Percentiles rank a stretch among this genome's conserved stretches.
phyloP scores from a whole-genome alignment of 2,888 invertebrate genomes.

The Ichneumon xanthorius region DNA sequence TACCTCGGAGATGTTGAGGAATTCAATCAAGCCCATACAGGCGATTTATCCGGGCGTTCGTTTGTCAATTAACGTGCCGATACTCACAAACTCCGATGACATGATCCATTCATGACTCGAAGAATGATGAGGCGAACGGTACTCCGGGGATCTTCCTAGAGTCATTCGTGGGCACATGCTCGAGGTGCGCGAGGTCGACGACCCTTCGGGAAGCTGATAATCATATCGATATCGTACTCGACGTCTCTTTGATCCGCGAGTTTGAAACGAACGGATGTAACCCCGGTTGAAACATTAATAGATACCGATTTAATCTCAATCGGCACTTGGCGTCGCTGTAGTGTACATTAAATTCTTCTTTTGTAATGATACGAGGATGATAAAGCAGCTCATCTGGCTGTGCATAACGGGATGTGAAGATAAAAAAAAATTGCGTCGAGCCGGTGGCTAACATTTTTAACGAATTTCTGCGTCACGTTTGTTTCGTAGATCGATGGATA shows the following conservation, averaged over 20 bases:
- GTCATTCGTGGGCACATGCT: slow-evolving; percentile 5
- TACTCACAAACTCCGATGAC: slow-evolving; percentile 7
- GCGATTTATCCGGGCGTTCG: neutral
- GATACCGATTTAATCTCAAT: neutral
- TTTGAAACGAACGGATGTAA: slow-evolving; percentile 32
- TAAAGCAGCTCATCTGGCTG: neutral
- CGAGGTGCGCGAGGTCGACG: slow-evolving; percentile 39
- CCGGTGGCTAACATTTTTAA: too few species aligned
- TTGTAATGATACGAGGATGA: neutral
- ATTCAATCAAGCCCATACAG: too few species aligned
- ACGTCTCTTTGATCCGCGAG: slow-evolving; percentile 17
- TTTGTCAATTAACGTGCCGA: neutral
- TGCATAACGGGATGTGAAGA: neutral
- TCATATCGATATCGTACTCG: slow-evolving; percentile 46
- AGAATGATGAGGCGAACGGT: slow-evolving; percentile 37
- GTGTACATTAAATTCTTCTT: neutral
- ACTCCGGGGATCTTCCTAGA: slow-evolving; percentile 23
- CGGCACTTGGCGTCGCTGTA: neutral
- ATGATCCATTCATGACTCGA: slow-evolving; percentile 14
- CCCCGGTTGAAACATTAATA: neutral
- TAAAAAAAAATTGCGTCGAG: too few species aligned
- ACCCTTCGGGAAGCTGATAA: slow-evolving; percentile 40
- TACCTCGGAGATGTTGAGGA: neutral
- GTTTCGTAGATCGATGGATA: too few species aligned
- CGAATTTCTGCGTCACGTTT: too few species aligned